Percentiles rank a stretch among this genome's conserved stretches.
Evolutionary conservation across 2,797 vertebrate species (phyloP).

Genomic region (Tapera naevia): DNA sequence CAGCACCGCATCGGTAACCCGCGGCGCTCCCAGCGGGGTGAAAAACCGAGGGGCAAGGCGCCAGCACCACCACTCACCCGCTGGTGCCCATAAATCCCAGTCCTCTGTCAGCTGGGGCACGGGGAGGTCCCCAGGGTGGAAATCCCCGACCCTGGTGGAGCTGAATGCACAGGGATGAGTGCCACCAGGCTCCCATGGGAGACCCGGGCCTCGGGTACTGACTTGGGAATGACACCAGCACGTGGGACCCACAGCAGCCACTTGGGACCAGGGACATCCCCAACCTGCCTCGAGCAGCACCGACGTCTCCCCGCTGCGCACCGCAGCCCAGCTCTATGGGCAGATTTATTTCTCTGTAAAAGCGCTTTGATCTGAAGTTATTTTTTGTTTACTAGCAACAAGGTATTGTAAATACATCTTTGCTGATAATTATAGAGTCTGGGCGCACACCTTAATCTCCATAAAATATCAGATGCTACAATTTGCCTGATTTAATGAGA

Average conservation of each 20-base stretch:
- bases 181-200: accelerated
- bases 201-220: background rate
- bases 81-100: background rate
- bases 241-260: accelerated
- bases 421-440: slow-evolving; percentile 67
- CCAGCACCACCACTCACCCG: accelerated
- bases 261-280: background rate
- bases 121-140: background rate
- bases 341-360: slow-evolving; percentile 19
- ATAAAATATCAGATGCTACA: slow-evolving; percentile 72
- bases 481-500: slow-evolving; percentile 73
- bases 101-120: accelerated
- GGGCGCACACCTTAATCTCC: slow-evolving; percentile 59
- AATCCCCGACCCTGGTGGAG: background rate
- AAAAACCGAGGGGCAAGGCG: background rate
- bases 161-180: background rate
- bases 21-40: background rate
- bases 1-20: background rate
- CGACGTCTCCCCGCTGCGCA: accelerated
- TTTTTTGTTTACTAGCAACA: slow-evolving; percentile 70
- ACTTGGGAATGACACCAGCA: background rate
- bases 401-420: slow-evolving; percentile 66
- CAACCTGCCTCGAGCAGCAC: background rate
- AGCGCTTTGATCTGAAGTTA: slow-evolving; percentile 53
- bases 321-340: background rate